These are phyloP conservation scores for Halcyon chelicuti DNA, from an alignment of 2,797 vertebrate genomes.

Conservation along the genomic window DNA sequence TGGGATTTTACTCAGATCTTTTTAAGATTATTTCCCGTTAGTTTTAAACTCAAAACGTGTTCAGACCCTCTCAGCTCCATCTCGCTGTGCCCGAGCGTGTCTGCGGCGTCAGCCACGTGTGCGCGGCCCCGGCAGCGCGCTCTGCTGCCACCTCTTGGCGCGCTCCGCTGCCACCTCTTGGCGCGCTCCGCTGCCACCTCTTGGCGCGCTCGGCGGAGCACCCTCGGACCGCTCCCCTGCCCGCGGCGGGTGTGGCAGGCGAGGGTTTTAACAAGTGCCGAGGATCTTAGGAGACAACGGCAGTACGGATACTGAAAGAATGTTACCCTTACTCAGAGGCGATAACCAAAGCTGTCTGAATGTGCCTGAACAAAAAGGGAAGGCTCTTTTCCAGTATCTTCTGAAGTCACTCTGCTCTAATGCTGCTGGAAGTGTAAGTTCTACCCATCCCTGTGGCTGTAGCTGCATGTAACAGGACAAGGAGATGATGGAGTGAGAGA, in stretches of 20 bases:
- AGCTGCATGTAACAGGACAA: not conserved
- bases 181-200: too few species aligned
- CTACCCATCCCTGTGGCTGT: fast-evolving
- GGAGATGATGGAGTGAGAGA: not conserved
- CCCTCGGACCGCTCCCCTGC: too few species aligned
- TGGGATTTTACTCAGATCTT: not conserved
- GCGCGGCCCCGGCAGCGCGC: not conserved
- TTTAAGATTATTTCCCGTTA: not conserved
- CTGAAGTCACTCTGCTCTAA: not conserved
- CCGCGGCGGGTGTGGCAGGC: too few species aligned
- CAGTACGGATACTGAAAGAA: fast-evolving
- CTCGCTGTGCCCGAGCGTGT: not conserved
- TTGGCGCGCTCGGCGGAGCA: too few species aligned
- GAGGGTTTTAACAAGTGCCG: too few species aligned
- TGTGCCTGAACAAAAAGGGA: not conserved
- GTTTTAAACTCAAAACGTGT: not conserved
- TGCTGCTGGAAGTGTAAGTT: not conserved
- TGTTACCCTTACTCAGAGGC: not conserved
- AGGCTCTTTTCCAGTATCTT: not conserved
- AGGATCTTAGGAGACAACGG: fast-evolving
- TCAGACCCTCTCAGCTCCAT: too few species aligned
- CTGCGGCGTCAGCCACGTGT: too few species aligned
- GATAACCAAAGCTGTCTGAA: not conserved
- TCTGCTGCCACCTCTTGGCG: slow-evolving; percentile 6
- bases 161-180: too few species aligned